A percentile compares a stretch with the other conserved stretches of the same genome.
Conservation (phyloP, 2,888 invertebrate genomes). For the Xestobium rufovillosum region DNA sequence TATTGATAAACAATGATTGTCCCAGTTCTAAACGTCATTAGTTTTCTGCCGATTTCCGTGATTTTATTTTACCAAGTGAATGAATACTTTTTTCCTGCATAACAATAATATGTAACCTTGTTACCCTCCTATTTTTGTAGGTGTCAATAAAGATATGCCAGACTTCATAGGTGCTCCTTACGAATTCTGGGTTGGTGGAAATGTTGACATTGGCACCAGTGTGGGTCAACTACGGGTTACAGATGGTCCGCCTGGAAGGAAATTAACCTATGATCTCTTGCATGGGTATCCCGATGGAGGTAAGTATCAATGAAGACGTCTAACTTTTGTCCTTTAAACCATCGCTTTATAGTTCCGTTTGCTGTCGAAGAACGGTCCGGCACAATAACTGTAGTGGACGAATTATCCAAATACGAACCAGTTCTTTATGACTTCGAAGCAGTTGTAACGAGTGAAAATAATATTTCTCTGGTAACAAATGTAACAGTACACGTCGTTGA, state of each 20-base stretch:
- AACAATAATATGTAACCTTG: no score
- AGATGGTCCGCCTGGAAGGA: slow-evolving; percentile 59
- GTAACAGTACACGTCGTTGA: slow-evolving; percentile 78
- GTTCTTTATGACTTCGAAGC: slow-evolving; percentile 75
- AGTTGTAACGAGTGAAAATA: slow-evolving; percentile 59
- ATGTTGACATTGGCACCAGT: slow-evolving; percentile 75
- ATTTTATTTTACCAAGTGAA: no score
- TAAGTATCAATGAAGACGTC: slow-evolving; percentile 28
- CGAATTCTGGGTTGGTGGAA: slow-evolving; percentile 86
- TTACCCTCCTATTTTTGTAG: no score
- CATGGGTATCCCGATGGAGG: slow-evolving; percentile 82
- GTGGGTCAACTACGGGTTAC: slow-evolving; percentile 77
- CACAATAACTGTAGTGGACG: slow-evolving; percentile 76
- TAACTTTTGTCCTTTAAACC: slow-evolving; percentile 4
- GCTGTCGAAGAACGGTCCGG: slow-evolving; percentile 84
- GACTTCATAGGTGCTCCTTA: slow-evolving; percentile 80
- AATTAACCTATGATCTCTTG: slow-evolving; percentile 66
- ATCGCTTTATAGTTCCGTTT: slow-evolving; percentile 67
- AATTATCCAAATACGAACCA: slow-evolving; percentile 59
- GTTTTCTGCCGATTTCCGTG: no score
- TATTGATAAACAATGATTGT: no score
- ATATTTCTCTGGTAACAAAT: slow-evolving; percentile 68
- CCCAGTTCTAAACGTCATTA: no score
- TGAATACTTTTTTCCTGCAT: no score
- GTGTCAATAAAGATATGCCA: slow-evolving; percentile 50